Base-by-base conservation (phyloP, 1,140 invertebrate genomes). In the Amphibalanus amphitrite region DNA sequence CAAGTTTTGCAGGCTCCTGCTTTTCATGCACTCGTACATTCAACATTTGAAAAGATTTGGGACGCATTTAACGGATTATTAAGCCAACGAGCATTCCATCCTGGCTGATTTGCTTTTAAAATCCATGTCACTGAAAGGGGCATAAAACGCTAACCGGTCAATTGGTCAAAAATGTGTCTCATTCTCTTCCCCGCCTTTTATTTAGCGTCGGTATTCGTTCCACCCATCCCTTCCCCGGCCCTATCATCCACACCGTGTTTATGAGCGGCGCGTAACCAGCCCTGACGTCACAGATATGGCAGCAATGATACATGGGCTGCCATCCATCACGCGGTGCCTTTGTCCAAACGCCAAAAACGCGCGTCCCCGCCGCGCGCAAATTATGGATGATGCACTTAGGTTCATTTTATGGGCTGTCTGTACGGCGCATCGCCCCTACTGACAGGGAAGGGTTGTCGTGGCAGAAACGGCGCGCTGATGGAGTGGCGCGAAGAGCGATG, bases 301-400 rank as follows among this genome's bases (percentile, higher is more conserved):
- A 59, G 47, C 47, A 59, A 23, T 59, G 47, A 59, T 59, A 59
- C 6, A 59, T 59, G 47, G 47, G 47, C 47, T 59, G 47, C 47
- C 47, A 59, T 59, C 47, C 47, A 59, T 59, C 47, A 59, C 13
- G 47, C 47, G 47, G 47, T 20, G 47, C 47, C 47, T 59, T 59
- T 59, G 47, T 59, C 47, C 47, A 59, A 59, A 59, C 20, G 47
- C 47, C 47, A 59, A 59, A 59, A 59, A 59, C 47, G 47, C 47
- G 47, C 47, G 47, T 20, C 47, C 47, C 47, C 47, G 47, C 47
- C 47, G 47, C 47, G 47, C 20, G 47, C 47, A 59, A 59, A 59
- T 59, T 59, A 59, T 59, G 47, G 47, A 59, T 59, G 47, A 59
- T 59, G 47, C 47, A 59, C 47, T 59, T 59, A 59, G 47, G 47